phyloP scores from a whole-genome alignment of 2,888 invertebrate genomes.

The Octodonta nipae region DNA sequence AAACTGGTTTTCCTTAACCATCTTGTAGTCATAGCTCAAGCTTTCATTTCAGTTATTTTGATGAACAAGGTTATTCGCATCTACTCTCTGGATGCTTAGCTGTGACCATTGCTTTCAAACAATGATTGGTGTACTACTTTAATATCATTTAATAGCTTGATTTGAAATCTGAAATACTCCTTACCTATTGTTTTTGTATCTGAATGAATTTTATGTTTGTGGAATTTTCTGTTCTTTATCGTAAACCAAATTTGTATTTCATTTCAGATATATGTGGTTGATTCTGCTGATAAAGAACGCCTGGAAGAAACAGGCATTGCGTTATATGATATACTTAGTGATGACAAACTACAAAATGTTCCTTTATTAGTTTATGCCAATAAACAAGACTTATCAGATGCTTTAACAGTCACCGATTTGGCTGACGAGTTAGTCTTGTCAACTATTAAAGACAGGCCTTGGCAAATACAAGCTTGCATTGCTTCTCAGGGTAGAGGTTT shows the following conservation, averaged over 20 bases:
- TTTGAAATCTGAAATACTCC: no score
- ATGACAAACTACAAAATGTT: slow-evolving; percentile 81
- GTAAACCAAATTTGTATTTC: not conserved
- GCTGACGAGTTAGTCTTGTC: slow-evolving; percentile 67
- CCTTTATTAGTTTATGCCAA: slow-evolving; percentile 92
- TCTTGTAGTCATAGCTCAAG: no score
- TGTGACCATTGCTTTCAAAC: no score
- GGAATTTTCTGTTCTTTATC: no score
- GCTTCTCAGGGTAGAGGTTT: slow-evolving; percentile 85
- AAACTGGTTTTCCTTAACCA: no score
- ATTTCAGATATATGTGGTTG: slow-evolving; percentile 91
- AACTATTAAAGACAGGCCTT: slow-evolving; percentile 78
- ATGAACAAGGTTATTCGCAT: no score
- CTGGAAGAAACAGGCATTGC: slow-evolving; percentile 91
- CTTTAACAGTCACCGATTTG: slow-evolving; percentile 56
- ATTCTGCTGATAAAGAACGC: slow-evolving; percentile 84
- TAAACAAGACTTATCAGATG: slow-evolving; percentile 77
- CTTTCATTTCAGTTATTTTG: no score
- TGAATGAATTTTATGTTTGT: no score
- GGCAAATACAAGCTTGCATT: slow-evolving; percentile 97
- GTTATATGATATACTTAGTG: slow-evolving; percentile 77
- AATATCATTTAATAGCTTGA: no score
- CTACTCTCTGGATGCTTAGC: no score
- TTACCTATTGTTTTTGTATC: no score
- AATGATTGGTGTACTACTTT: no score